phyloP scores from a whole-genome alignment of 2,888 invertebrate genomes.

The Gymnoscelis rufifasciata region DNA sequence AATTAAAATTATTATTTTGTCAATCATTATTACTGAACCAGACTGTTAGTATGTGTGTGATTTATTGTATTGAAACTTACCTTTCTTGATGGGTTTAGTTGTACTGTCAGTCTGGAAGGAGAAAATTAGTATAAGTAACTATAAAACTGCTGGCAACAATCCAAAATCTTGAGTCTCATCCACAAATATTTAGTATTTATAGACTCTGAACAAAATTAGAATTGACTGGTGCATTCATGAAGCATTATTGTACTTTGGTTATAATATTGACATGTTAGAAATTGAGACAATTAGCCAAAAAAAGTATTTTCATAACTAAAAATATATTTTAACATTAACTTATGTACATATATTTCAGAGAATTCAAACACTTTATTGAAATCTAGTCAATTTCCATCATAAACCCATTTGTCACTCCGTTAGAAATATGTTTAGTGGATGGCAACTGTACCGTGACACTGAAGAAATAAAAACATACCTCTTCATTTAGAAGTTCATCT shows the following conservation, averaged over 20 bases:
- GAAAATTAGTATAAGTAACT: conserved; percentile 24
- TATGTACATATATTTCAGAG: conserved; percentile 7
- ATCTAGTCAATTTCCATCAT: conserved; percentile 63
- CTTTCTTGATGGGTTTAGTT: conserved; percentile 71
- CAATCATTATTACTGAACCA: neutral
- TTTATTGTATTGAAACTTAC: conserved; percentile 55
- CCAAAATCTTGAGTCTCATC: conserved; percentile 33
- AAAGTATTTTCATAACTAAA: conserved; percentile 30
- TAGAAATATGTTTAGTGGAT: conserved; percentile 42
- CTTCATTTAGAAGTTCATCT: conserved; percentile 88
- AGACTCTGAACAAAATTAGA: conserved; percentile 21
- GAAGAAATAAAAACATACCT: conserved; percentile 82
- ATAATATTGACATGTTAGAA: conserved; percentile 34
- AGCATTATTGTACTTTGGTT: conserved; percentile 8
- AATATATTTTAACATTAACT: conserved; percentile 29
- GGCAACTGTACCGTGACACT: conserved; percentile 61
- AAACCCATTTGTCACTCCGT: conserved; percentile 39
- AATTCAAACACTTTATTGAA: conserved; percentile 2
- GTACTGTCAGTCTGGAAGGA: conserved; percentile 78
- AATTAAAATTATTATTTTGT: neutral
- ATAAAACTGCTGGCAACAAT: conserved; percentile 37
- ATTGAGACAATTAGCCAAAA: conserved; percentile 45
- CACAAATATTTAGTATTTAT: conserved; percentile 32
- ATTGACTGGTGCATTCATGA: conserved; percentile 14
- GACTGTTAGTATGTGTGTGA: neutral